Conservation (phyloP, 2,113 vertebrate species). For the Hipposideros armiger region DNA sequence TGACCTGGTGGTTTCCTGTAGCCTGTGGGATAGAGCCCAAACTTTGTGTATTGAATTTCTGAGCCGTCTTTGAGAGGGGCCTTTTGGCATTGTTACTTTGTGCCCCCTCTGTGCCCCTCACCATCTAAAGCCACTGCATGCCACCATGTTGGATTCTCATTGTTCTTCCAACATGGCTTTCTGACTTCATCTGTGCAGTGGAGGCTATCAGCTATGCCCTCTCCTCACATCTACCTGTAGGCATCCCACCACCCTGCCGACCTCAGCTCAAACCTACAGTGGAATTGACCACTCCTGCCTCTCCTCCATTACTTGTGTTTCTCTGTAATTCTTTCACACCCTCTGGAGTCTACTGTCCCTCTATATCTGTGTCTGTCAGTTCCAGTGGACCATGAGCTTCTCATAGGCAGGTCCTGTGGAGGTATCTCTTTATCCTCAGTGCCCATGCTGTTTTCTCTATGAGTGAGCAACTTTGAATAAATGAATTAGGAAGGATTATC, state of each 20-base stretch:
- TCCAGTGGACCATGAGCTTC: neutral
- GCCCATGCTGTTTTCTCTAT: neutral
- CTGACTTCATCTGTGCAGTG: neutral
- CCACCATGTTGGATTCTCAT: neutral
- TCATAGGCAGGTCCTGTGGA: neutral
- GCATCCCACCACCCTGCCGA: neutral
- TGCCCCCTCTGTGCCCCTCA: neutral
- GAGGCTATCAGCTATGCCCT: rapidly evolving
- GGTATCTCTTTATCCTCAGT: neutral
- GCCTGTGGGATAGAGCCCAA: neutral
- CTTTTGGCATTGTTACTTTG: neutral
- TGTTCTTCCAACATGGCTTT: neutral
- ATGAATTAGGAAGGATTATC: neutral
- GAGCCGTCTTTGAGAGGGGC: neutral
- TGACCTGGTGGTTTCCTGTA: neutral
- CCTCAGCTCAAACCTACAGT: neutral
- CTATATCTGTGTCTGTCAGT: neutral
- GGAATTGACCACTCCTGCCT: neutral
- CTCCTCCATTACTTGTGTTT: neutral
- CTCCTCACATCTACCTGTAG: neutral
- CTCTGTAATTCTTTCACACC: neutral
- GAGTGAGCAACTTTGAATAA: neutral
- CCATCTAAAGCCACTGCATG: neutral
- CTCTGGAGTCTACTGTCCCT: neutral
- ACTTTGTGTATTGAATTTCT: neutral